Base-by-base conservation (phyloP, 2,113 vertebrate species). In the Phrynosoma blainvillii region DNA sequence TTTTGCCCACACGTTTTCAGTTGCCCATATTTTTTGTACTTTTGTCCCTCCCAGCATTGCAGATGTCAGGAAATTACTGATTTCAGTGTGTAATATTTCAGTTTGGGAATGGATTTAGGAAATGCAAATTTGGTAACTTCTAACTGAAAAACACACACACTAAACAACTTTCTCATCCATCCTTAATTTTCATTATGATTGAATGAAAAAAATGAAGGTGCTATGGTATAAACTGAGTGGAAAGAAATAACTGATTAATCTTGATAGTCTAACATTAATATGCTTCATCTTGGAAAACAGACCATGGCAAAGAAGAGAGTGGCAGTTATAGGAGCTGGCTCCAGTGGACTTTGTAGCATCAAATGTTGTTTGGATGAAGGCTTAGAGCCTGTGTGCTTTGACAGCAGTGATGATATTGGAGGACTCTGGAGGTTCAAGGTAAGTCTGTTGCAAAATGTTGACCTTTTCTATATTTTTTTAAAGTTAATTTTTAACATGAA, bases 351-450 rank as follows among this genome's bases (percentile, higher is more conserved):
- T 66, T 94, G 92, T 0, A 96, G 96, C 89, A 96, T 98, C 70
- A 98, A 98, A 93, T 92, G 90, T 89, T 98, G 98, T 84, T 89
- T 97, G 3, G 97, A 98, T 5, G 97, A 98, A 85, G 96, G 96
- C 4, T 92, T 97, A 89, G 95, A 97, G 70, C 97, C 97, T 0
- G 8, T 96, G 25, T 98, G 97, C 94, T 98, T 97, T n/a, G 97
- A 98, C 93, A 96, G 96, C 54, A 96, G 91, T 0, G 73, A 94
- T 2, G 97, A 97, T 91, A 96, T 97, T 2, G 97, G 97, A 0
- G 97, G 97, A 2, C 92, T 98, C 65, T 98, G 97, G 97, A 97
- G 93, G 54, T 97, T 96, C 91, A 97, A 97, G 96, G 97, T 97
- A 93, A 93, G 91, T 14, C 12, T 56, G 32, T 27, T 59, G 21